These are phyloP conservation scores for Catagonus wagneri DNA, from an alignment of 2,113 vertebrate species.

Conservation along the genomic window DNA sequence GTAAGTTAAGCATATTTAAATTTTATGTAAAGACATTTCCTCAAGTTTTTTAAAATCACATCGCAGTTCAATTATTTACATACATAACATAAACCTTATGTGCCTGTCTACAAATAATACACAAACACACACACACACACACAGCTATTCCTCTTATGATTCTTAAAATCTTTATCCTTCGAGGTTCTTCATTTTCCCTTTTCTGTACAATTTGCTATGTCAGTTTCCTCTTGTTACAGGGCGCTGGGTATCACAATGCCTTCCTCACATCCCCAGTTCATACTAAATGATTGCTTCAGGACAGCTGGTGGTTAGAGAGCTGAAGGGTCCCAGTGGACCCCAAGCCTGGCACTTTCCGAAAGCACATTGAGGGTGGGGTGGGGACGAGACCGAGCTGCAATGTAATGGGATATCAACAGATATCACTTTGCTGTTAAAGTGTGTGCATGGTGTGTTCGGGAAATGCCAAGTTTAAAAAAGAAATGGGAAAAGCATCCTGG, in stretches of 20 bases:
- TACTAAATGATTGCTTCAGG: background rate
- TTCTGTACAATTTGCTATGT: fast-evolving
- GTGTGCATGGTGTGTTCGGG: fast-evolving
- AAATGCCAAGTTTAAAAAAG: background rate
- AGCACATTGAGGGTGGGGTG: fast-evolving
- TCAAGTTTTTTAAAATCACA: background rate
- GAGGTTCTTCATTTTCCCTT: background rate
- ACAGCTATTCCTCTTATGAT: background rate
- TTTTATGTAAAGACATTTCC: background rate
- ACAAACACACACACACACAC: background rate
- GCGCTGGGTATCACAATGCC: fast-evolving
- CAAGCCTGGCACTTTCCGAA: background rate
- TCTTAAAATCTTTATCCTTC: background rate
- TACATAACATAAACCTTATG: too few relatives aligned
- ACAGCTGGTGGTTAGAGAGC: background rate
- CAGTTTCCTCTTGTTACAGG: background rate
- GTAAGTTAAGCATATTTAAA: background rate
- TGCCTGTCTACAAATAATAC: background rate
- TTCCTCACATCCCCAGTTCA: fast-evolving
- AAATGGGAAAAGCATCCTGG: background rate
- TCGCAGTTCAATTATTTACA: background rate
- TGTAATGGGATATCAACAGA: fast-evolving
- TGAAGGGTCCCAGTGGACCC: background rate
- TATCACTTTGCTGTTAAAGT: background rate
- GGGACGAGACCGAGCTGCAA: background rate